A percentile compares a stretch with the other conserved stretches of the same genome.
phyloP scores from a whole-genome alignment of 2,797 vertebrate genomes.

The Etheostoma nigrum region DNA sequence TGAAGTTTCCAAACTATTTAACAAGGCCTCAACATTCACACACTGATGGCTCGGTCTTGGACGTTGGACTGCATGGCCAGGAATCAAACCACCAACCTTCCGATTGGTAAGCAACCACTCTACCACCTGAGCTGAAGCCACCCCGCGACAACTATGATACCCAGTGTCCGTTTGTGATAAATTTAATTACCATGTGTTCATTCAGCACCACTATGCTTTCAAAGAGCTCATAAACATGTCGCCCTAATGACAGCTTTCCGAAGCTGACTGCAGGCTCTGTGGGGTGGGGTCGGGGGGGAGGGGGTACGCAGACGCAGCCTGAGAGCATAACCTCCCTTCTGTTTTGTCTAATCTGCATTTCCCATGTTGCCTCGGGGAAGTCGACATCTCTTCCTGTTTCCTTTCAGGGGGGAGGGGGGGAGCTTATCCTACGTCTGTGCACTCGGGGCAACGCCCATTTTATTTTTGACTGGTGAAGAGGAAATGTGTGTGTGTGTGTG shows the following conservation, averaged over 20 bases:
- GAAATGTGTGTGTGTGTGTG: conserved; percentile 42
- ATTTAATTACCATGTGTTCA: neutral
- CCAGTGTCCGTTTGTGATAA: too few relatives aligned
- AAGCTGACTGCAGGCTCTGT: conserved; percentile 39
- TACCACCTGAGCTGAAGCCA: too few relatives aligned
- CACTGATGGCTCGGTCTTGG: too few relatives aligned
- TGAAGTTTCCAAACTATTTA: too few relatives aligned
- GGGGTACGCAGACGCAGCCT: conserved; percentile 61
- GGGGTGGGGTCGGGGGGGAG: conserved; percentile 36
- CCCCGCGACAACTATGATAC: too few relatives aligned
- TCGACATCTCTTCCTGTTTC: conserved; percentile 87
- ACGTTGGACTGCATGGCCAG: too few relatives aligned
- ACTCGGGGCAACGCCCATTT: conserved; percentile 81
- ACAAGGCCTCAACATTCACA: too few relatives aligned
- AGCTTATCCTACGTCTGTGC: conserved; percentile 70
- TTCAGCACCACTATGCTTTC: neutral
- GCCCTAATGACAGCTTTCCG: conserved; percentile 34
- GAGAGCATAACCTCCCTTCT: conserved; percentile 70
- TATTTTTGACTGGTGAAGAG: conserved; percentile 70
- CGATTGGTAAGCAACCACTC: too few relatives aligned
- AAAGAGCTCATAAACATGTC: neutral
- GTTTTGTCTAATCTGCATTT: conserved; percentile 91
- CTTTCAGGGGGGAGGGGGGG: conserved; percentile 68
- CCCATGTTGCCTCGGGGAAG: conserved; percentile 85
- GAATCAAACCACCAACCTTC: too few relatives aligned